Evolutionary conservation across 2,113 vertebrate species (phyloP), one percentile per base, ranked within the genome.

Genomic region (Geococcyx californianus): DNA sequence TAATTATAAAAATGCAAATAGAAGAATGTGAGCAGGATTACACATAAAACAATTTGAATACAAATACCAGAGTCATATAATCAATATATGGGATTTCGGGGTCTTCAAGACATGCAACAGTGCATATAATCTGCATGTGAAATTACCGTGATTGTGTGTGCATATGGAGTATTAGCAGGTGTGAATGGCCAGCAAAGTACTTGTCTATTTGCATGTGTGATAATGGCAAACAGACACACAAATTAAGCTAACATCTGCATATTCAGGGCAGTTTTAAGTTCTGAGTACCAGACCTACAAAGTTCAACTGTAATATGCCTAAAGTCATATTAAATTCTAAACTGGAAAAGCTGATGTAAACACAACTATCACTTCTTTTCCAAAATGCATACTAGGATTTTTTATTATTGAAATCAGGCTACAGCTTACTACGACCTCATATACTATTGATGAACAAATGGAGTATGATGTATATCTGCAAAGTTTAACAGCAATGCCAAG

Each of bases 171-270:
- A 47, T 84, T 1, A 89, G 81, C 56, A 89, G 76, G 82, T 94
- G 91, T 20, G 89, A 97, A 97, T 54, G 78, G 85, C 25, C 89
- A 56, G 51, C 69, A 15, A 82, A 66, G 47, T 59, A 75, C 49
- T 6, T 8, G 58, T 10, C 55, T 2, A 17, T 96, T 89, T 94
- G 63, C 88, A 87, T 59, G 31, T 16, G 62, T 72, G 58, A 59
- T 45, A 20, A 33, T 0, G 63, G 34, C 16, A 90, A 92, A 59
- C 28, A 90, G 13, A 36, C 66, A n/a, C 33, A 23, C 28, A 18
- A 51, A 75, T 78, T 66, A 40, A 74, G 23, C 6, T 63, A 36
- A 28, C 29, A 29, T 89, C 86, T 87, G 52, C 52, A 92, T 73
- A 83, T 68, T 92, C 68, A 4, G 28, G 60, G 23, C 29, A 45